These are phyloP conservation scores for Neria commutata DNA, from an alignment of 2,888 invertebrate genomes.

Conservation along the genomic window DNA sequence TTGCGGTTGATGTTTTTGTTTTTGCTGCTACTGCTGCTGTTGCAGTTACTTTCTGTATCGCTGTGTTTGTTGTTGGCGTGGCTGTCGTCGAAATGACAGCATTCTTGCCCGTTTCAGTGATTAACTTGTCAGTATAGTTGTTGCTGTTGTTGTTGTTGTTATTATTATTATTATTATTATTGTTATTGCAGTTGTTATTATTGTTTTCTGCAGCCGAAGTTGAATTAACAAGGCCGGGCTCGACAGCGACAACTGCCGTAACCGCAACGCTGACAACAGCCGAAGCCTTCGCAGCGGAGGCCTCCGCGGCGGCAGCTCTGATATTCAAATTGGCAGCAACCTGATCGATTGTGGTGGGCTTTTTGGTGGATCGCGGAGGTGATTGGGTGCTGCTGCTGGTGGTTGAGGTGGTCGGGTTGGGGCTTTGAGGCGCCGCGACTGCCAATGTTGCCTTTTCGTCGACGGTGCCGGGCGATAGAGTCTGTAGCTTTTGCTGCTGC, in stretches of 20 bases:
- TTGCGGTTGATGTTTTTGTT: conserved; percentile 16
- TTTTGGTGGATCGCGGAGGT: conserved; percentile 47
- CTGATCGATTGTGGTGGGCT: conserved; percentile 58
- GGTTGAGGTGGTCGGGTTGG: conserved; percentile 11
- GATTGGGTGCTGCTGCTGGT: conserved; percentile 35
- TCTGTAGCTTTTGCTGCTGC: background rate
- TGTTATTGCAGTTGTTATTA: conserved; percentile 13
- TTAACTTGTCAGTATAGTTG: background rate
- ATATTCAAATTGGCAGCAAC: conserved; percentile 60
- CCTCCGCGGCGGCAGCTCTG: conserved; percentile 53
- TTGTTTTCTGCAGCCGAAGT: conserved; percentile 27
- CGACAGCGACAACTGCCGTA: conserved; percentile 32
- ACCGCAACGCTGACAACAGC: conserved; percentile 31
- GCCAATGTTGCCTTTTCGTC: conserved; percentile 2
- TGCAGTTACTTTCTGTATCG: conserved; percentile 25
- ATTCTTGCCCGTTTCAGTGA: background rate
- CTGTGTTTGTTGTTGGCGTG: background rate
- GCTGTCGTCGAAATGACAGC: background rate
- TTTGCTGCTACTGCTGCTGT: background rate
- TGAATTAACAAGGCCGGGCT: conserved; percentile 31
- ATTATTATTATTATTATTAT: conserved; percentile 13
- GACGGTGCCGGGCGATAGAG: background rate
- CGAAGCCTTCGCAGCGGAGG: conserved; percentile 40
- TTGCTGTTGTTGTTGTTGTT: conserved; percentile 3
- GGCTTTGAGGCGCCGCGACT: background rate